Evolutionary conservation across 2,113 vertebrate species (phyloP), one percentile per base, ranked within the genome.

Genomic region (Pterophyllum scalare): DNA sequence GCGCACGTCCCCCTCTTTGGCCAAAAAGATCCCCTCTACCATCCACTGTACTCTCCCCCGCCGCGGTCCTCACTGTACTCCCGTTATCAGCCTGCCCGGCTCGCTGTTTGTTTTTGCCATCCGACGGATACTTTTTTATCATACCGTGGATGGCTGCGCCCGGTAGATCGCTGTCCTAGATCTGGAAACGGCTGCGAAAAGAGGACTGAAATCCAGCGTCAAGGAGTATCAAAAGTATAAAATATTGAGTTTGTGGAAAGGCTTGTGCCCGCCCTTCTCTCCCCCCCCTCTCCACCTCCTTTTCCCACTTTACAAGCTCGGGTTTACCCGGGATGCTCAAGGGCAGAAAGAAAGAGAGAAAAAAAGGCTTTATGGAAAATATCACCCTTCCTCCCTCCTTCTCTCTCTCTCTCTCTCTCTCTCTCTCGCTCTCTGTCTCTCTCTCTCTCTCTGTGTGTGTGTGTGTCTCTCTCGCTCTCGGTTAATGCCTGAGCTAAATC

Each of bases 401-500:
- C 75, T 57, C 86, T 54, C 72, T 54, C 79, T 70, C 65, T 57
- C 75, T 52, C 67, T 61, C 64, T 89, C 84, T 82, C 92, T 79
- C 94, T 31, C 92, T 82, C 84, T 89, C 89, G 79, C 91, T 57
- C 92, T 59, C 83, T 59, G 88, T 83, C 79, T 91, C 86, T 86
- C 81, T 87, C 91, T 84, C 67, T 87, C 85, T 74, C 92, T 79
- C 92, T 38, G 92, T 84, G 86, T 80, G 87, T 79, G 92, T 67
- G 89, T 82, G 87, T 75, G 87, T 89, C 84, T 91, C 87, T 94
- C 92, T 82, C 89, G 89, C 94, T 87, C 74, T 96, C 95, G 94
- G 95, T 97, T 98, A 97, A 97, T 94, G 95, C 96, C 91, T 93
- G 91, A 94, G 96, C 96, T 95, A 96, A 97, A 97, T 96, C 97